Conservation (phyloP, 2,888 invertebrate genomes). For the Limnephilus lunatus region DNA sequence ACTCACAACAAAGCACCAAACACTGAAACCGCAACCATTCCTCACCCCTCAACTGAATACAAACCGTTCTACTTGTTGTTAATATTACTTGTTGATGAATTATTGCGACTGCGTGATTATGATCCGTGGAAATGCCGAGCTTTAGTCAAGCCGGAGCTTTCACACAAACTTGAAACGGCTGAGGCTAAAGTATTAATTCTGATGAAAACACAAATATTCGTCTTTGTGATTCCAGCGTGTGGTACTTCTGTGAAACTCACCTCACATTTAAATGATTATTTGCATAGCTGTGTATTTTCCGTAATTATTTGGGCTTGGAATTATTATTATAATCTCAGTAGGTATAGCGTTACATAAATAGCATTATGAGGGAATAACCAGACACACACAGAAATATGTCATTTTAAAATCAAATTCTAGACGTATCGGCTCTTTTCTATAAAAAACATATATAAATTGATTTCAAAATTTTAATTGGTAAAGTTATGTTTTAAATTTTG, state of each 20-base stretch:
- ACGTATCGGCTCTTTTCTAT: too few species aligned
- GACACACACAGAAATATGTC: too few species aligned
- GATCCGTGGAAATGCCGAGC: neutral
- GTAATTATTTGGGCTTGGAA: neutral
- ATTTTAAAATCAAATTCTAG: too few species aligned
- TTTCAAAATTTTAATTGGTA: too few species aligned
- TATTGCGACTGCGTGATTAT: neutral
- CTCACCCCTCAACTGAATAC: neutral
- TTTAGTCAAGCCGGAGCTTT: constrained; percentile 27
- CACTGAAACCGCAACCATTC: neutral
- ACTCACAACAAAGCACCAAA: neutral
- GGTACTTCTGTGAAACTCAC: constrained; percentile 8
- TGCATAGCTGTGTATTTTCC: neutral
- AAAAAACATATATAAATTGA: too few species aligned
- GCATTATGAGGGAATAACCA: neutral
- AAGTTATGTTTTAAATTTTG: too few species aligned
- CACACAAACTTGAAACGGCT: constrained; percentile 23
- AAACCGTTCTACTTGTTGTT: neutral
- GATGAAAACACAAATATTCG: constrained; percentile 36
- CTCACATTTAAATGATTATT: neutral
- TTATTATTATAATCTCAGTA: neutral
- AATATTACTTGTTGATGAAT: neutral
- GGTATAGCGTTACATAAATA: neutral
- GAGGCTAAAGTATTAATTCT: constrained; percentile 33
- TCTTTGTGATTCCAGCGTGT: constrained; percentile 7